Conservation (phyloP, 2,888 invertebrate species). For the Hymenopus coronatus region DNA sequence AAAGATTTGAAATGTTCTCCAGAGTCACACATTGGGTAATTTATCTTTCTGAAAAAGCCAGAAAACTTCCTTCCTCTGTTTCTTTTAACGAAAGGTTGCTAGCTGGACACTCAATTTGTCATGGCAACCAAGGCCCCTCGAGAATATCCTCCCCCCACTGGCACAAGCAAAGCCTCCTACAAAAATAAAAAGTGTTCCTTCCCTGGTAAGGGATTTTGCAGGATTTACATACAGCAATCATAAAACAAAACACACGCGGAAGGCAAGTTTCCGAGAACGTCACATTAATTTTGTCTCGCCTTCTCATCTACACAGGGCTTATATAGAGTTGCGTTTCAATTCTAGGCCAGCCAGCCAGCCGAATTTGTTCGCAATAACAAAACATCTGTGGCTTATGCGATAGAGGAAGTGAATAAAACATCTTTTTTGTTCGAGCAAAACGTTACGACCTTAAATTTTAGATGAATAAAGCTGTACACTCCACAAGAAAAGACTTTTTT, state of each 20-base stretch:
- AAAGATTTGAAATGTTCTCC: background rate
- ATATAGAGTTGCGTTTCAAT: background rate
- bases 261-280: background rate
- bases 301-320: background rate
- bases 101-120: background rate
- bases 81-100: background rate
- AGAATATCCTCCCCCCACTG: background rate
- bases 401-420: background rate
- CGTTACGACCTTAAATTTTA: too few species aligned
- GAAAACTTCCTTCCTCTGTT: background rate
- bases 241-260: background rate
- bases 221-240: background rate
- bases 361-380: background rate
- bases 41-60: background rate
- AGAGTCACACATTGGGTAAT: background rate
- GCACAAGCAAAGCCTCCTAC: background rate
- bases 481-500: too few species aligned
- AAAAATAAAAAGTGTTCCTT: too few species aligned
- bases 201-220: background rate
- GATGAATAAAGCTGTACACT: too few species aligned
- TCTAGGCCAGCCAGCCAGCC: background rate
- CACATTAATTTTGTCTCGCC: background rate
- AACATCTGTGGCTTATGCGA: background rate
- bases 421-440: background rate
- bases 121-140: background rate